Base-by-base conservation (phyloP, 2,113 vertebrate genomes). In the Periophthalmus modestus region DNA sequence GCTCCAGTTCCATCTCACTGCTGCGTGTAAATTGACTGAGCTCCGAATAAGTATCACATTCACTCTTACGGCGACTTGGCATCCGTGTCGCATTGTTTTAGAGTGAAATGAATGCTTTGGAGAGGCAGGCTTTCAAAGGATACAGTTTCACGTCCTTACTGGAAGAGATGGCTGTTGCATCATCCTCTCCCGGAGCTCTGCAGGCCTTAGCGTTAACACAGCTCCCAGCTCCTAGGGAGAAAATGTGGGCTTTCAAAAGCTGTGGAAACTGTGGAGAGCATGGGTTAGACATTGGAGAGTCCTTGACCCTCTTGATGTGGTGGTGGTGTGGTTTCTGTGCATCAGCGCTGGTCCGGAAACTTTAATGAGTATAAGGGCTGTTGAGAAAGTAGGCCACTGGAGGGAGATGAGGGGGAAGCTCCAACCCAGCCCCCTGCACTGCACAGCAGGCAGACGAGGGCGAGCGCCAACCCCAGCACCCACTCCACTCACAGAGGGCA, bases 351-450 rank as follows among this genome's bases (percentile, higher is more conserved):
- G 78, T 82, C 77, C 62, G 83, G 83, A 77, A 16, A 57, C 43
- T 67, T 72, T 92, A 92, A 92, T 90, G 85, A 91, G 79, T 75
- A 81, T 85, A 77, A 92, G 83, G 62, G 76, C 68, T 86, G 71
- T 76, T 75, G 74, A 79, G 77, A 85, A 93, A 91, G 63, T 89
- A 84, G 89, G 90, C 80, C 89, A 89, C 55, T 55, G n/a, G n/a
- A n/a, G n/a, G n/a, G n/a, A n/a, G n/a, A n/a, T n/a, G n/a, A n/a
- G n/a, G n/a, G n/a, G n/a, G n/a, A n/a, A n/a, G n/a, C n/a, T n/a
- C n/a, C n/a, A n/a, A n/a, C n/a, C n/a, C n/a, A n/a, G n/a, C n/a
- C n/a, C n/a, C n/a, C n/a, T n/a, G n/a, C n/a, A n/a, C n/a, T n/a
- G n/a, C n/a, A n/a, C n/a, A n/a, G 66, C 71, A 46, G 63, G 23